Percentiles rank a stretch among this genome's conserved stretches.
Evolutionary conservation across 2,113 vertebrate genomes (phyloP).

Genomic region (Malurus alboscapulatus): DNA sequence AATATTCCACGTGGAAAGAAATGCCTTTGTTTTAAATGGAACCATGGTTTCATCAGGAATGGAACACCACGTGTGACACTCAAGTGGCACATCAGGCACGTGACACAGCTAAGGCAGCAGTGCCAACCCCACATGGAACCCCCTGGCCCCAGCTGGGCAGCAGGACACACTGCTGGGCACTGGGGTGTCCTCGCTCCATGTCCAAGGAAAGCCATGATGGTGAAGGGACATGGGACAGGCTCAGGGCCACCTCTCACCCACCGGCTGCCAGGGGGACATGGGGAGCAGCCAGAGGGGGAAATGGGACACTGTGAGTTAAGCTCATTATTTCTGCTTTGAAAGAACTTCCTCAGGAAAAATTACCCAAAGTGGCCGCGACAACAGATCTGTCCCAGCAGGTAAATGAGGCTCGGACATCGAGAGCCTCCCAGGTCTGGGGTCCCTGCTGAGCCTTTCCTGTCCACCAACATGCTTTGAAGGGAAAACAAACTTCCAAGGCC

Average conservation of each 20-base stretch:
- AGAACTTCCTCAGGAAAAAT: background rate
- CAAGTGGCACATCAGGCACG: background rate
- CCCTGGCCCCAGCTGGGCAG: background rate
- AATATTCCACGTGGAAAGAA: rapidly evolving
- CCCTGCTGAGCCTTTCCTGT: background rate
- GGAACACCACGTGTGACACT: background rate
- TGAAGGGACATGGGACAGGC: background rate
- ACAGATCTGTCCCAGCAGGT: background rate
- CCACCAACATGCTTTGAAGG: background rate
- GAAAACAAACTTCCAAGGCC: background rate
- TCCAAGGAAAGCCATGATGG: rapidly evolving
- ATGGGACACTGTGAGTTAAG: background rate
- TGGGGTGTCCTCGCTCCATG: rapidly evolving
- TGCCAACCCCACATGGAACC: background rate
- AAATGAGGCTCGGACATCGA: rapidly evolving
- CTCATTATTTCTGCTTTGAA: background rate
- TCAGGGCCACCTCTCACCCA: rapidly evolving
- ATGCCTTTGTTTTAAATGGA: background rate
- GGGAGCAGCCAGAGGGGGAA: background rate
- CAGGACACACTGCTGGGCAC: background rate
- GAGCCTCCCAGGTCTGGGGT: background rate
- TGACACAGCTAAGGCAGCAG: background rate
- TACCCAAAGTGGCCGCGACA: background rate
- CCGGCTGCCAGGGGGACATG: background rate
- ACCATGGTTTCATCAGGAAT: rapidly evolving